Conservation (phyloP, 2,797 vertebrate genomes). For the Myotis myotis region DNA sequence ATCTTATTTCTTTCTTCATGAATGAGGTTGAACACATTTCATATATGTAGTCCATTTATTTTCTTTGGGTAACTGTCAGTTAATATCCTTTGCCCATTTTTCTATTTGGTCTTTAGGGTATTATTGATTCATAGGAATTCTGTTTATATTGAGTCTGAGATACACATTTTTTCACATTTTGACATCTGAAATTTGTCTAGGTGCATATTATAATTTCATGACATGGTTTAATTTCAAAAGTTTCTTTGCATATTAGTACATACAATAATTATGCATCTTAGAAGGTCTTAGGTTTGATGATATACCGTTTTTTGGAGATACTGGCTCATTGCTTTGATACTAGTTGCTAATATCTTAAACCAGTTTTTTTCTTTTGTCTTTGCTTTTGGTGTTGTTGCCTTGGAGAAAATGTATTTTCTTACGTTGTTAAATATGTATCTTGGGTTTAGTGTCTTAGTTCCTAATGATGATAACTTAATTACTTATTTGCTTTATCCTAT, state of each 20-base stretch:
- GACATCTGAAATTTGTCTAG: slow-evolving; percentile 8
- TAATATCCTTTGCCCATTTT: slow-evolving; percentile 8
- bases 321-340: neutral
- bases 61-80: neutral
- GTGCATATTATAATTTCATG: neutral
- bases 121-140: neutral
- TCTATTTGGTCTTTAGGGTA: slow-evolving; percentile 22
- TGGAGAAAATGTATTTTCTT: neutral
- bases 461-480: neutral
- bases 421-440: neutral
- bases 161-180: neutral
- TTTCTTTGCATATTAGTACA: neutral
- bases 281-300: neutral
- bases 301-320: neutral
- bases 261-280: neutral
- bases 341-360: slow-evolving; percentile 6
- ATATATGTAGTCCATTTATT: neutral
- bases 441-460: neutral
- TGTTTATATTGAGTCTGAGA: neutral
- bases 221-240: neutral
- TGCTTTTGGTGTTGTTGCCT: neutral
- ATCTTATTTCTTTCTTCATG: neutral
- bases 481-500: neutral
- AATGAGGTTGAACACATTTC: neutral
- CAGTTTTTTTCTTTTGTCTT: neutral